A percentile compares a stretch with the other conserved stretches of the same genome.
Conservation (phyloP, 2,888 invertebrate genomes). For the Drosophila vallismaia region DNA sequence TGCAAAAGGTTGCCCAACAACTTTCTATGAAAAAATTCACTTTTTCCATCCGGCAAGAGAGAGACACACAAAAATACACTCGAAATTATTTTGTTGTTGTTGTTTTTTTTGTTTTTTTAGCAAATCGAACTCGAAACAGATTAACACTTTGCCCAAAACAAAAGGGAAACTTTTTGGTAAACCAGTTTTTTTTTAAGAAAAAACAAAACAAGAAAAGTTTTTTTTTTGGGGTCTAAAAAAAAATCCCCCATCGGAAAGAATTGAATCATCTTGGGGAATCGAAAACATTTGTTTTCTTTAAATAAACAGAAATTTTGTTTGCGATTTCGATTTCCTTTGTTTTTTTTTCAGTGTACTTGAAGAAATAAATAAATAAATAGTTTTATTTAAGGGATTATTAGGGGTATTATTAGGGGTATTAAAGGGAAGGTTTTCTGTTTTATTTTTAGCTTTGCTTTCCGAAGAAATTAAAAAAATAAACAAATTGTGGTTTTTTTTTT, state of each 20-base stretch:
- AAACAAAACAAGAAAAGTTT: slow-evolving; percentile 13
- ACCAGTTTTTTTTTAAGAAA: slow-evolving; percentile 49
- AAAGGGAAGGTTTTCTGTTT: too few relatives aligned
- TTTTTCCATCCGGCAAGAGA: slow-evolving; percentile 62
- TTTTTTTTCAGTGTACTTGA: too few relatives aligned
- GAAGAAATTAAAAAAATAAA: too few relatives aligned
- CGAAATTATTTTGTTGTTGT: slow-evolving; percentile 13
- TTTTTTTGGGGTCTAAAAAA: slow-evolving; percentile 6
- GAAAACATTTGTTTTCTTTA: slow-evolving; percentile 23
- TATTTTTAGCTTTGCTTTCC: too few relatives aligned
- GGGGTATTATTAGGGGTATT: too few relatives aligned
- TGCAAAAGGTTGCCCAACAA: slow-evolving; percentile 77
- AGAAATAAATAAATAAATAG: not conserved
- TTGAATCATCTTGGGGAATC: slow-evolving; percentile 5
- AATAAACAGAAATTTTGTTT: slow-evolving; percentile 30
- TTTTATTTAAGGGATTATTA: too few relatives aligned
- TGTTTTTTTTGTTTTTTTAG: slow-evolving; percentile 46
- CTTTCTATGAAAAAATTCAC: slow-evolving; percentile 81
- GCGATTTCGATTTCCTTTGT: not conserved
- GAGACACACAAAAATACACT: slow-evolving; percentile 8
- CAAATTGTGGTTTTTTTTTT: too few relatives aligned
- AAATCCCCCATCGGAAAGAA: slow-evolving; percentile 7
- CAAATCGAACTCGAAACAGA: slow-evolving; percentile 61
- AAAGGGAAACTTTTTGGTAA: slow-evolving; percentile 49
- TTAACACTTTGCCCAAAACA: slow-evolving; percentile 61